Conservation (phyloP, 2,888 invertebrate genomes). For the Machimus rusticus region DNA sequence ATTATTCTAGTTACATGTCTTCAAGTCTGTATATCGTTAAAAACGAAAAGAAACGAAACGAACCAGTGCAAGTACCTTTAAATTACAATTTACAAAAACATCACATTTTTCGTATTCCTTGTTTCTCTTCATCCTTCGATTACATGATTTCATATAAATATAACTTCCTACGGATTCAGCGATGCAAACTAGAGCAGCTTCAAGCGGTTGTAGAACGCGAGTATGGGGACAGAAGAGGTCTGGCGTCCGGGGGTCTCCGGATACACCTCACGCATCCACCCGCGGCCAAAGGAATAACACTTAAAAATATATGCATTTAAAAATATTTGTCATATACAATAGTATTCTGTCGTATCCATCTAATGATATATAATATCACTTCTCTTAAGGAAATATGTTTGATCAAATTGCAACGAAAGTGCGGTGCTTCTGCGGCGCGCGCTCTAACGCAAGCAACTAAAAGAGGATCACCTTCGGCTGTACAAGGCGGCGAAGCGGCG, state of each 20-base stretch:
- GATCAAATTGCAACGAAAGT: conserved; percentile 15
- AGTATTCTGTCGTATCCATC: conserved; percentile 25
- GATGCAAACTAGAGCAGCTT: conserved; percentile 11
- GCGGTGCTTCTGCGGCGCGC: background rate
- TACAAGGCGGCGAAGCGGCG: background rate
- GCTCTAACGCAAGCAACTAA: background rate
- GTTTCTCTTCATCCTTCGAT: conserved; percentile 28
- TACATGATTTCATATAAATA: conserved; percentile 26
- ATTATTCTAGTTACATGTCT: conserved; percentile 30
- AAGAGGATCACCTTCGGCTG: background rate
- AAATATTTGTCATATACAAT: conserved; percentile 39
- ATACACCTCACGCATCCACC: background rate
- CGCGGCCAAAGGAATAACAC: conserved; percentile 7
- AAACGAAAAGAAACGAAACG: background rate
- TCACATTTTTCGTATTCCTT: conserved; percentile 39
- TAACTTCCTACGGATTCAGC: conserved; percentile 20
- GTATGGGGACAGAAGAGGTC: background rate
- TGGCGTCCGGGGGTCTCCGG: background rate
- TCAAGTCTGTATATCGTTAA: background rate
- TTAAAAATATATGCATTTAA: conserved; percentile 13
- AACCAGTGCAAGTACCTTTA: conserved; percentile 20
- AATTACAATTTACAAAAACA: conserved; percentile 39
- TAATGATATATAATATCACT: conserved; percentile 40
- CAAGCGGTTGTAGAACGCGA: background rate
- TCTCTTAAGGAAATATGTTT: conserved; percentile 27